Evolutionary conservation across 2,888 invertebrate species (phyloP), one percentile per base, ranked within the genome.

Genomic region (Dicranocentrus wangi): DNA sequence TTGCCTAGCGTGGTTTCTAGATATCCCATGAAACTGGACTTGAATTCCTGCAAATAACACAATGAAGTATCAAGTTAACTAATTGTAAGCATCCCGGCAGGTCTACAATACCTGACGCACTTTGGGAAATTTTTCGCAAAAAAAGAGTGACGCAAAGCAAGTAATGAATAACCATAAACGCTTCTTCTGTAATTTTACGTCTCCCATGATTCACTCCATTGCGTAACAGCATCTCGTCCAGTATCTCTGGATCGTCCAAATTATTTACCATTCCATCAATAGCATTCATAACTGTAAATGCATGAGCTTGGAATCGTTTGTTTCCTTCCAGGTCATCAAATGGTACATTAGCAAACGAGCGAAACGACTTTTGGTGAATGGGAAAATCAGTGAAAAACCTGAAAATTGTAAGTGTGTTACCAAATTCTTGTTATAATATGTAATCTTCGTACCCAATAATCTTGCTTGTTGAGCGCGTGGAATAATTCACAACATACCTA

Each of bases 301-400:
- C 90, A 87, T 92, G 91, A 0, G 91, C 91, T 77, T 90, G 89
- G 84, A 91, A 90, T 80, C 88, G 90, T 60, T 90, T 89, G 87
- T 90, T 90, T 5, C 82, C 84, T 10, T 88, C 83, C 66, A 92
- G 87, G 71, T 91, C 88, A 0, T 89, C 88, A 7, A 88, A 21
- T 0, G 90, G 89, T 42, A 90, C 86, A 60, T 90, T 88, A 83
- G 89, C 89, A 85, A 92, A 91, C 0, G 89, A 87, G n/a, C 87
- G 85, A 87, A 92, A 92, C 2, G 87, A 68, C n/a, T 87, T 86
- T 81, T 90, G 90, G 79, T 90, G 89, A 27, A 90, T 87, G 1
- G 91, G 91, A 87, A 90, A 87, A 72, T 88, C 88, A 77, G 88
- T 87, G 85, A 91, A 91, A 79, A 90, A 89, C 77, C 91, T 92